Percentiles rank a stretch among this genome's conserved stretches.
phyloP scores from a whole-genome alignment of 1,140 invertebrate genomes.

The Drosophila dunni region DNA sequence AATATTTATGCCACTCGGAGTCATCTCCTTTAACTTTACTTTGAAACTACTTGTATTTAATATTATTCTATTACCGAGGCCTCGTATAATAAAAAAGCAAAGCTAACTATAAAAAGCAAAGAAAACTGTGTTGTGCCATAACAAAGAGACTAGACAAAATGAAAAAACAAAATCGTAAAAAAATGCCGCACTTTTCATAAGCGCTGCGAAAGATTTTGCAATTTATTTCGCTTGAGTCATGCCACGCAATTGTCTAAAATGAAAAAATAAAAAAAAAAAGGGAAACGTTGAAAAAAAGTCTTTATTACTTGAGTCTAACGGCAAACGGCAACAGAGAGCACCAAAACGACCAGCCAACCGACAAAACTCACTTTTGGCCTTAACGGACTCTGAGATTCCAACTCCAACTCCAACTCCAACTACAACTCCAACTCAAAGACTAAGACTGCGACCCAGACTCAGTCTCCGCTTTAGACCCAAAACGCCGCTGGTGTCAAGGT shows the following conservation, averaged over 20 bases:
- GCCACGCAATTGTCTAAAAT: slow-evolving; percentile 64
- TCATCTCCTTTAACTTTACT: slow-evolving; percentile 2
- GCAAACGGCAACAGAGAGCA: slow-evolving; percentile 42
- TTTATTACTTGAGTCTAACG: slow-evolving; percentile 73
- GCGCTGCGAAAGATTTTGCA: slow-evolving; percentile 73
- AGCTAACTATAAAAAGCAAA: slow-evolving; percentile 52
- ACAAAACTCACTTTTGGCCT: slow-evolving; percentile 65
- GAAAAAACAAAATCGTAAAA: slow-evolving; percentile 54
- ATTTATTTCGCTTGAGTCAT: slow-evolving; percentile 79
- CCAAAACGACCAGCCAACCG: slow-evolving; percentile 2
- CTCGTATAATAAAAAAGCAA: slow-evolving; percentile 56
- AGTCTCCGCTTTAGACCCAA: not conserved
- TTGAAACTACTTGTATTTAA: slow-evolving; percentile 40
- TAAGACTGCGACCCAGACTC: not conserved
- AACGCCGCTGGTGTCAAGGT: slow-evolving; percentile 70
- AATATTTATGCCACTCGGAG: slow-evolving; percentile 57
- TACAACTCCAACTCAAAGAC: not conserved
- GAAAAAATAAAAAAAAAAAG: slow-evolving; percentile 40
- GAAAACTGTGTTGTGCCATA: not conserved
- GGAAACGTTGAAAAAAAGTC: slow-evolving; percentile 44
- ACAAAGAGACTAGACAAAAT: slow-evolving; percentile 17
- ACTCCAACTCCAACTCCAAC: slow-evolving; percentile 5
- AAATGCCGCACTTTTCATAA: slow-evolving; percentile 74
- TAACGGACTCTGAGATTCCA: slow-evolving; percentile 34
- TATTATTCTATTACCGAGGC: slow-evolving; percentile 37